Conservation (phyloP, 2,888 invertebrate genomes). For the Villa cingulata region DNA sequence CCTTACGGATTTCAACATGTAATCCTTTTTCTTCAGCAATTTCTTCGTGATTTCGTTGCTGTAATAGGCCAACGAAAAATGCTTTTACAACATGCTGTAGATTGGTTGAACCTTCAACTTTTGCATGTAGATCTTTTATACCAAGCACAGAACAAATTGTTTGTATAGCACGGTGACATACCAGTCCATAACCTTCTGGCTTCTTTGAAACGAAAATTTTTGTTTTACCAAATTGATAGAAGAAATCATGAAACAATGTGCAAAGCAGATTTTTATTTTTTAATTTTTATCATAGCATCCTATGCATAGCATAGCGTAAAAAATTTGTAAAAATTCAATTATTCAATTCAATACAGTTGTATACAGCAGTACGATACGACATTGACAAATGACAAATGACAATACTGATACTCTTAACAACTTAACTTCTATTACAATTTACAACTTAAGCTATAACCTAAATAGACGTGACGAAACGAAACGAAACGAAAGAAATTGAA, state of each 20-base stretch:
- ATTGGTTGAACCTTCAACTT: constrained; percentile 79
- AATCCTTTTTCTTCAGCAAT: constrained; percentile 80
- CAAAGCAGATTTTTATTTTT: too few relatives aligned
- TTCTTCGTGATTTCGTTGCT: constrained; percentile 76
- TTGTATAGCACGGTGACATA: constrained; percentile 76
- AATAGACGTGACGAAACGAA: too few relatives aligned
- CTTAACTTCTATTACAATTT: too few relatives aligned
- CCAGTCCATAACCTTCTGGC: constrained; percentile 76
- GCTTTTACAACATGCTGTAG: constrained; percentile 78
- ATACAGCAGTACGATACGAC: too few relatives aligned
- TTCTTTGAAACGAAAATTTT: constrained; percentile 74
- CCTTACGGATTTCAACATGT: constrained; percentile 74
- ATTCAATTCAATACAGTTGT: too few relatives aligned
- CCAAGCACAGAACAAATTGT: constrained; percentile 79
- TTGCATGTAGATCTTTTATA: constrained; percentile 77
- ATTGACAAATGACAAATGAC: too few relatives aligned
- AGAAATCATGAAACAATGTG: constrained; percentile 81
- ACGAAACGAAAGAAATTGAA: too few relatives aligned
- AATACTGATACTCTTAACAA: too few relatives aligned
- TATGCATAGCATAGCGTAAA: too few relatives aligned
- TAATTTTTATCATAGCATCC: too few relatives aligned
- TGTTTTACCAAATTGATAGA: constrained; percentile 67
- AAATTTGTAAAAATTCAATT: too few relatives aligned
- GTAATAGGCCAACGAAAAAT: constrained; percentile 79
- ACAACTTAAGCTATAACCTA: too few relatives aligned